phyloP scores from a whole-genome alignment of 2,113 vertebrate species.

The human region DNA sequence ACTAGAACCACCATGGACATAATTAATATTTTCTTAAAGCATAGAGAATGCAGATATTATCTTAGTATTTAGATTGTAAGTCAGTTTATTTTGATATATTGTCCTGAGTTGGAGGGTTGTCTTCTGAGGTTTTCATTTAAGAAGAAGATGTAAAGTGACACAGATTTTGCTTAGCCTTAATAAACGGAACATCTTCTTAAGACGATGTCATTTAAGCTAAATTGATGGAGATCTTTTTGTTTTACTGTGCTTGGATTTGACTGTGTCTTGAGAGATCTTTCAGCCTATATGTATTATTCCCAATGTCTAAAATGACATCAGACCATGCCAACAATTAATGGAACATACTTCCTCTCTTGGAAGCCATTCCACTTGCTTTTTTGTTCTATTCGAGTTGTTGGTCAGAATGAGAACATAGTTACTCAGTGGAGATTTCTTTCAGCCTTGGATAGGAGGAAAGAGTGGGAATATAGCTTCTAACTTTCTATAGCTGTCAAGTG shows the following conservation, averaged over 20 bases:
- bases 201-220: not conserved
- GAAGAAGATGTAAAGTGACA: not conserved
- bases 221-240: not conserved
- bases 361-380: not conserved
- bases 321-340: not conserved
- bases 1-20: conserved; percentile 24
- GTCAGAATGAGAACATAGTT: not conserved
- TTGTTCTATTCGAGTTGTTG: not conserved
- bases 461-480: not conserved
- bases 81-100: not conserved
- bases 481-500: not conserved
- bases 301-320: not conserved
- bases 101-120: not conserved
- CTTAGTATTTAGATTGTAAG: not conserved
- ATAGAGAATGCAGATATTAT: not conserved
- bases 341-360: not conserved
- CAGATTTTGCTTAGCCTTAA: not conserved
- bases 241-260: not conserved
- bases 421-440: not conserved
- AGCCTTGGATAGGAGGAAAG: not conserved
- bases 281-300: not conserved
- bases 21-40: conserved; percentile 48
- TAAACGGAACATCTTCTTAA: not conserved
- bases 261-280: not conserved
- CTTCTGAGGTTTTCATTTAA: conserved; percentile 34